Conservation (phyloP, 2,797 vertebrate genomes). For the Harpagifer antarcticus region DNA sequence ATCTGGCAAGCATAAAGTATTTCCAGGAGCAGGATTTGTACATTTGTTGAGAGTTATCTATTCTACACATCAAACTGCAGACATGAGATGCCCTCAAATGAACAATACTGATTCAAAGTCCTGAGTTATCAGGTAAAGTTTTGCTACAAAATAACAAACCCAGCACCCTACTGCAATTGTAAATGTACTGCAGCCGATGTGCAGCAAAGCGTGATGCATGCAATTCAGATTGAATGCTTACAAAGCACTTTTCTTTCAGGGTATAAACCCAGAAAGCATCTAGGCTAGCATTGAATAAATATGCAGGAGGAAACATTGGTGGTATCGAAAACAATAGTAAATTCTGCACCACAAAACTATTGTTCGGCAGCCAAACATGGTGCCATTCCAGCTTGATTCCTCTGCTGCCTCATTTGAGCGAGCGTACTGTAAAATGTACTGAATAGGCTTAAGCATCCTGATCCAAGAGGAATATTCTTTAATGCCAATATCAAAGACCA, state of each 20-base stretch:
- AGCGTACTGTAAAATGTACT: neutral
- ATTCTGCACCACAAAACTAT: slow-evolving; percentile 23
- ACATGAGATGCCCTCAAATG: neutral
- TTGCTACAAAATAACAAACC: slow-evolving; percentile 31
- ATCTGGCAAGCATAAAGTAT: neutral
- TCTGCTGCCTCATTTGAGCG: slow-evolving; percentile 11
- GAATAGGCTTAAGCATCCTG: slow-evolving; percentile 4
- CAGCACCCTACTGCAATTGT: slow-evolving; percentile 12
- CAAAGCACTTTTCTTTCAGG: slow-evolving; percentile 65
- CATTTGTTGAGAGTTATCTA: neutral
- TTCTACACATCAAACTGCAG: slow-evolving; percentile 19
- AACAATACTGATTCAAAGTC: slow-evolving; percentile 1
- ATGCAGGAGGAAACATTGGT: slow-evolving; percentile 44
- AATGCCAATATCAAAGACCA: slow-evolving; percentile 8
- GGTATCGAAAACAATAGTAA: slow-evolving; percentile 32
- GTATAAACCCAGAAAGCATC: slow-evolving; percentile 58
- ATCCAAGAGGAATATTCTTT: slow-evolving; percentile 4
- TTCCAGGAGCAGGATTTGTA: neutral
- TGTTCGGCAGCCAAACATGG: slow-evolving; percentile 45
- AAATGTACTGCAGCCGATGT: slow-evolving; percentile 27
- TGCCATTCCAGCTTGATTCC: slow-evolving; percentile 33
- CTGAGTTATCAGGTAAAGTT: slow-evolving; percentile 8
- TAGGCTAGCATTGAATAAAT: slow-evolving; percentile 61
- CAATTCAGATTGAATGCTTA: slow-evolving; percentile 58
- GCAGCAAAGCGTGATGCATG: slow-evolving; percentile 46